Percentiles rank a stretch among this genome's conserved stretches.
Conservation (phyloP, 2,797 vertebrate species). For the Pantherophis alleghaniensis region DNA sequence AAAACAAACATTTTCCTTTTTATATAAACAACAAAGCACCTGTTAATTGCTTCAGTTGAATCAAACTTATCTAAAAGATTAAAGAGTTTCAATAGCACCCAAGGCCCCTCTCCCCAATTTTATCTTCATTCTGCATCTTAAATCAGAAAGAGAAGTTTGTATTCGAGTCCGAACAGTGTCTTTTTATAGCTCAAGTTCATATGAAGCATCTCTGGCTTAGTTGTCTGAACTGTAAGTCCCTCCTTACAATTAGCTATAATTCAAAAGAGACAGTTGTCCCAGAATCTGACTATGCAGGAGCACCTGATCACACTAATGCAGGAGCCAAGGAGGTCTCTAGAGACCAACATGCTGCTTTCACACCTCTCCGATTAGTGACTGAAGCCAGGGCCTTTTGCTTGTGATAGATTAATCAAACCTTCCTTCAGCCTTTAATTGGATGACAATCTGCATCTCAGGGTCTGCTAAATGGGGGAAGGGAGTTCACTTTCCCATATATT, state of each 20-base stretch:
- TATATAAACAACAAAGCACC: slow-evolving; percentile 33
- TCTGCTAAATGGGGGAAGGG: slow-evolving; percentile 58
- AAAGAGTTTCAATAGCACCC: slow-evolving; percentile 28
- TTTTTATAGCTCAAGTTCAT: slow-evolving; percentile 21
- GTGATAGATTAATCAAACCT: slow-evolving; percentile 76
- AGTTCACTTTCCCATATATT: slow-evolving; percentile 51
- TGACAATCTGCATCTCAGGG: slow-evolving; percentile 73
- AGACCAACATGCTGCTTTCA: slow-evolving; percentile 62
- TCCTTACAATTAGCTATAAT: slow-evolving; percentile 66
- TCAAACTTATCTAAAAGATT: slow-evolving; percentile 37
- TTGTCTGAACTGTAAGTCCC: slow-evolving; percentile 6
- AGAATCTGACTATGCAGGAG: slow-evolving; percentile 58
- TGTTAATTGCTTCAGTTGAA: slow-evolving; percentile 30
- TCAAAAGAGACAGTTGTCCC: slow-evolving; percentile 63
- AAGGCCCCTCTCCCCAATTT: neutral
- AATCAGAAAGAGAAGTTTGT: neutral
- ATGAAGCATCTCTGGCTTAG: slow-evolving; percentile 25
- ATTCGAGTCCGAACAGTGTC: neutral
- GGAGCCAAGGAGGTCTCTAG: slow-evolving; percentile 63
- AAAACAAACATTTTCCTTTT: neutral
- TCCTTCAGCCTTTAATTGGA: slow-evolving; percentile 73
- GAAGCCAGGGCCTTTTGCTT: slow-evolving; percentile 65
- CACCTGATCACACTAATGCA: slow-evolving; percentile 62
- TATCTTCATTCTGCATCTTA: neutral
- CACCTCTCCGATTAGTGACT: slow-evolving; percentile 67